These are phyloP conservation scores for Hypomesus transpacificus DNA, from an alignment of 2,113 vertebrate species.

Conservation along the genomic window DNA sequence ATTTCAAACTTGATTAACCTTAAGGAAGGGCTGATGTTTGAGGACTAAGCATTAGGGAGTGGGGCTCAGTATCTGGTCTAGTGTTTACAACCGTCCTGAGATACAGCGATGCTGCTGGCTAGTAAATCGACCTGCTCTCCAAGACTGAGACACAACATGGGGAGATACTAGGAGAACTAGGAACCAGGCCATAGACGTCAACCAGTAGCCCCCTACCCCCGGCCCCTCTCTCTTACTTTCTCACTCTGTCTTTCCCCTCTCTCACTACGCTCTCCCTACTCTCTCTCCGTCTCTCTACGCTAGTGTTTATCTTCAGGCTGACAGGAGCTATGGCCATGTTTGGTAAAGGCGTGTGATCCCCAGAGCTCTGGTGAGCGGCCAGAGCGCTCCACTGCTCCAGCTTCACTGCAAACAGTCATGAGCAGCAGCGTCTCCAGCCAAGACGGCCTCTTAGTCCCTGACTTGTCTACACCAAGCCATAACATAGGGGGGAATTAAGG, in stretches of 20 bases:
- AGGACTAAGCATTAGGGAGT: no score
- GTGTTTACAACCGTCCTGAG: no score
- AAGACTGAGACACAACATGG: not conserved
- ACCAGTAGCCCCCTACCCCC: not conserved
- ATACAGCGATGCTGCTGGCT: not conserved
- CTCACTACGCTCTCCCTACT: not conserved
- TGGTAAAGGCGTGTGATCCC: constrained; percentile 68
- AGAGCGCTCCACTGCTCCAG: constrained; percentile 35
- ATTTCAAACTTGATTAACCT: no score
- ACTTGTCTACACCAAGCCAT: constrained; percentile 42
- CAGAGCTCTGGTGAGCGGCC: constrained; percentile 58
- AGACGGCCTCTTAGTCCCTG: constrained; percentile 17
- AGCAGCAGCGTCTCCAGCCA: constrained; percentile 53
- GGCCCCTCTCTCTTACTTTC: constrained; percentile 10
- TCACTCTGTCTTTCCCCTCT: constrained; percentile 22
- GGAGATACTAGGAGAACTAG: constrained; percentile 11
- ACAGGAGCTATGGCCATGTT: constrained; percentile 71
- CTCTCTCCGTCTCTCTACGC: constrained; percentile 38
- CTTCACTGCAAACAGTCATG: constrained; percentile 63
- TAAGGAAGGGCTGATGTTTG: no score
- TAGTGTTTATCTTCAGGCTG: constrained; percentile 69
- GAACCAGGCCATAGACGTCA: not conserved
- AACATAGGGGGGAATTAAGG: constrained; percentile 17
- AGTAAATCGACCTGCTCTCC: not conserved
- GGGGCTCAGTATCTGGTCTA: no score